phyloP scores from a whole-genome alignment of 92 coral and sea anemone genomes.

The Diadumene lineata region DNA sequence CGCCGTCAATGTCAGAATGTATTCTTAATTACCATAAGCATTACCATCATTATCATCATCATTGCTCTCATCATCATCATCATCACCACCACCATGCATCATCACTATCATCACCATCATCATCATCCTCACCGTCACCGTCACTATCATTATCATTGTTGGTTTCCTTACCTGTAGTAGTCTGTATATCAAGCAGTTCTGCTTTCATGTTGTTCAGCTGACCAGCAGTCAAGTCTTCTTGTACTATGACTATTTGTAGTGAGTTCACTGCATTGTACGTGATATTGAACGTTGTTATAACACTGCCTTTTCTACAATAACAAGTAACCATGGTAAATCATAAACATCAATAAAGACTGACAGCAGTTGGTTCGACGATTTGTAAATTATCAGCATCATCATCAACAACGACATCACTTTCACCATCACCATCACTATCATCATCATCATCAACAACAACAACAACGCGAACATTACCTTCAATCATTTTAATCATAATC shows the following conservation, averaged over 20 bases:
- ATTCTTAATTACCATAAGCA: not conserved
- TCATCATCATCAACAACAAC: no score
- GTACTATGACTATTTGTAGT: slow-evolving; percentile 37
- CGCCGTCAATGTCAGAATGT: no score
- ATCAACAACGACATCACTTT: no score
- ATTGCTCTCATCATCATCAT: not conserved
- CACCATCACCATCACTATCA: no score
- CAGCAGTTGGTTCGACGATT: no score
- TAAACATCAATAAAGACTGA: no score
- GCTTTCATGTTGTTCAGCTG: slow-evolving; percentile 23
- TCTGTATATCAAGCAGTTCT: slow-evolving; percentile 30
- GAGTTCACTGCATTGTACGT: slow-evolving; percentile 40
- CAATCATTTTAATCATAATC: no score
- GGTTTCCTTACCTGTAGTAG: slow-evolving; percentile 38
- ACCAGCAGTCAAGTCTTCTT: slow-evolving; percentile 47
- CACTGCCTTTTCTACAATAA: slow-evolving; percentile 36
- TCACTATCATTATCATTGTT: not conserved
- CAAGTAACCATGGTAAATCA: not conserved
- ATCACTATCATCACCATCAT: not conserved
- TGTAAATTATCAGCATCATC: no score
- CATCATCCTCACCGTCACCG: not conserved
- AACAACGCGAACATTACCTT: no score
- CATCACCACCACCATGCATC: not conserved
- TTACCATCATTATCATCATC: not conserved
- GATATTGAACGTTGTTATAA: slow-evolving; percentile 42